Evolutionary conservation across 2,888 invertebrate genomes (phyloP).

Genomic region (Eupithecia centaureata): DNA sequence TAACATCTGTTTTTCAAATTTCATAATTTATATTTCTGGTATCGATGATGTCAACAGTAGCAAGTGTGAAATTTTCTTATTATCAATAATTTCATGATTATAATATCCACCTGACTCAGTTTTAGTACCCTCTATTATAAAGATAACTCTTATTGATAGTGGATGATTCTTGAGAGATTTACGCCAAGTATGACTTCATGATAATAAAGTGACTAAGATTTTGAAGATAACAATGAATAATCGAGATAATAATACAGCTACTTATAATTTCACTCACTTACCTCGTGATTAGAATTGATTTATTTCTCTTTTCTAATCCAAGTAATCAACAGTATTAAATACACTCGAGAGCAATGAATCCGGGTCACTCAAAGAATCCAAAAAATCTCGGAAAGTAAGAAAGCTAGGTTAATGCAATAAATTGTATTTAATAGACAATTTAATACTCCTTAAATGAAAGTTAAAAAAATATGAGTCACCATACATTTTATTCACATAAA

Average conservation of each 20-base stretch:
- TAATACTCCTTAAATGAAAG: no score
- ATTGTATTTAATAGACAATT: no score
- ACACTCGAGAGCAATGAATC: no score
- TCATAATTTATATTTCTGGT: not conserved
- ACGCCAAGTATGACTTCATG: constrained; percentile 15
- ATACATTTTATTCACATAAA: no score
- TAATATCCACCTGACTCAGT: not conserved
- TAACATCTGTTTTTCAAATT: not conserved
- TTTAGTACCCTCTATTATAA: not conserved
- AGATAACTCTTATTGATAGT: constrained; percentile 18
- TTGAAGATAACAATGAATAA: constrained; percentile 18
- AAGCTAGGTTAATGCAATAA: no score
- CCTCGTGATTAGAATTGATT: not conserved
- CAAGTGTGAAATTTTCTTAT: not conserved
- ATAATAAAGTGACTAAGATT: constrained; percentile 26
- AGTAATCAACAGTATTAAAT: no score
- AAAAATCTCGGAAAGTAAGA: no score
- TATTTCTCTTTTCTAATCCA: not conserved
- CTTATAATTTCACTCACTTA: constrained; percentile 9
- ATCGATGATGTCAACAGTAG: not conserved
- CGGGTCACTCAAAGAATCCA: no score
- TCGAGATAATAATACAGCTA: constrained; percentile 1
- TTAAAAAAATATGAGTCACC: no score
- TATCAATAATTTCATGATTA: not conserved
- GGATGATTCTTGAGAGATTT: constrained; percentile 17